Base-by-base conservation (phyloP, 1,140 invertebrate genomes). In the Holcopasites calliopsidis region DNA sequence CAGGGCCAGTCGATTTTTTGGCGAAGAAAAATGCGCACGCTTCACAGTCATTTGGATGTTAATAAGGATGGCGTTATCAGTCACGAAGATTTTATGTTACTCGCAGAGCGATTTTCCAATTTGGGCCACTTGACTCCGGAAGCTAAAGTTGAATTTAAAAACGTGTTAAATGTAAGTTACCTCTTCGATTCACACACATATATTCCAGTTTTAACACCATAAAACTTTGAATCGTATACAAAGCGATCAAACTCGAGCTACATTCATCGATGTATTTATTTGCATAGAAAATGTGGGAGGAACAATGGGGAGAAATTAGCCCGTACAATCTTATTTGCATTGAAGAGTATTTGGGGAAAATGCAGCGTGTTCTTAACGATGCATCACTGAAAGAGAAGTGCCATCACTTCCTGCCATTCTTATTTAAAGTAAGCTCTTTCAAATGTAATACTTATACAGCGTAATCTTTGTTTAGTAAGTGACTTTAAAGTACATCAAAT, bases 1-100 rank as follows among this genome's bases (percentile, higher is more conserved):
- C 85, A 98, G 94, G 95, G 95, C 31, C 92, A 93, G 68, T 96
- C 96, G 4, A 94, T 95, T 75, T 98, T 98, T 91, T 98, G 97
- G 97, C 92, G 95, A 74, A 93, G 95, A 80, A 97, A 97, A 89
- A 97, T 98, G 93, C 95, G 97, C 38, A 96, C 95, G 21, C 92
- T 96, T 57, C 96, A 97, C 88, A 94, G 94, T 76, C 94, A 96
- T 79, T 90, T 97, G 80, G 96, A 97, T 86, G 93, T 97, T 7
- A 96, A 97, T 89, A 96, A 96, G 86, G 96, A 97, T 84, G 96
- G 96, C n/a, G 93, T 97, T 55, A 94, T 97, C 76, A 96, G 95
- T 2, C 96, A 93, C 86, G 95, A 96, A 82, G 96, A 97, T 88
- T 96, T 96, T 87, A 93, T 93, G 88, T 92, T 96, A 33, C 91